Percentiles rank a stretch among this genome's conserved stretches.
These are phyloP conservation scores for Pseudomugil tenellus DNA, from an alignment of 2,797 vertebrate genomes.

Conservation along the genomic window DNA sequence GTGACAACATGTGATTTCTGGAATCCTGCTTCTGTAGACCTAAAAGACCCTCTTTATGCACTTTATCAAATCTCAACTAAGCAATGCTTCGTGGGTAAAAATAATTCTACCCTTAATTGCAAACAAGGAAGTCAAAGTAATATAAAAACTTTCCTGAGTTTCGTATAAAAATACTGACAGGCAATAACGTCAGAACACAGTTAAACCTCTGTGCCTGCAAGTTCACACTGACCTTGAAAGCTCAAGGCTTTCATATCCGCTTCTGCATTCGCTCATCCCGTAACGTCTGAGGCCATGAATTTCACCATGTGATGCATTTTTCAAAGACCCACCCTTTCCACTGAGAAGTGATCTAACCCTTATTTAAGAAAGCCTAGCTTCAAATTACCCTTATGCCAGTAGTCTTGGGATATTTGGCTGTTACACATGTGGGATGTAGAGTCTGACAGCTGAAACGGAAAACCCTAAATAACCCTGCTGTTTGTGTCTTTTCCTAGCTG, in stretches of 20 bases:
- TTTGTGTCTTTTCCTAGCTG: slow-evolving; percentile 46
- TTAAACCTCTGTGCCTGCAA: slow-evolving; percentile 12
- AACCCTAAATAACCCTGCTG: slow-evolving; percentile 50
- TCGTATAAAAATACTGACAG: slow-evolving; percentile 10
- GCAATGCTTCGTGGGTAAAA: slow-evolving; percentile 8
- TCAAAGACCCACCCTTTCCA: slow-evolving; percentile 63
- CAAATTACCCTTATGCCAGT: slow-evolving; percentile 68
- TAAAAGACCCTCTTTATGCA: not conserved
- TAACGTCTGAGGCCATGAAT: slow-evolving; percentile 33
- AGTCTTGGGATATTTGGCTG: slow-evolving; percentile 51
- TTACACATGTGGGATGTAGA: slow-evolving; percentile 56
- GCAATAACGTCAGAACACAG: slow-evolving; percentile 16
- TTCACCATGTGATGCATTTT: slow-evolving; percentile 57
- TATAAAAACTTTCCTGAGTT: slow-evolving; percentile 1
- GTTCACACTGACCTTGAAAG: slow-evolving; percentile 49
- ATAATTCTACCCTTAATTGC: not conserved
- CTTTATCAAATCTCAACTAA: slow-evolving; percentile 14
- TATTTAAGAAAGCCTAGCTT: slow-evolving; percentile 60
- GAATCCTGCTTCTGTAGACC: not conserved
- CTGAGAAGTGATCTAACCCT: slow-evolving; percentile 46
- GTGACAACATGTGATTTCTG: slow-evolving; percentile 58
- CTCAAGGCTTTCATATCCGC: slow-evolving; percentile 7
- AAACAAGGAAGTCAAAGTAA: not conserved
- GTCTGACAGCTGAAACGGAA: slow-evolving; percentile 64
- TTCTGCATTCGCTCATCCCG: slow-evolving; percentile 20